These are phyloP conservation scores for Neomicropteryx cornuta DNA, from an alignment of 1,140 invertebrate genomes.

Conservation along the genomic window DNA sequence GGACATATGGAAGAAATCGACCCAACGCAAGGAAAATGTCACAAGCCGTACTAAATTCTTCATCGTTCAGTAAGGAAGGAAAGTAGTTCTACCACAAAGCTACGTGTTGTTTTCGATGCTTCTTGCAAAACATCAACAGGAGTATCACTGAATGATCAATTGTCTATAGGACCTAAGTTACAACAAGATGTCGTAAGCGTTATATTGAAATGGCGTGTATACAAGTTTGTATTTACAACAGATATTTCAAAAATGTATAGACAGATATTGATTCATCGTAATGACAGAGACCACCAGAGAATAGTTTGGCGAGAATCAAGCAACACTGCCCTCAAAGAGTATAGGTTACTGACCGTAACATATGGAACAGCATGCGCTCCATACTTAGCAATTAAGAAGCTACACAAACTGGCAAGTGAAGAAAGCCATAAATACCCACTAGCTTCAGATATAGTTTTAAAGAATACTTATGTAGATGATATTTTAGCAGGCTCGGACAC, in stretches of 20 bases:
- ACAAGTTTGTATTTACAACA: slow-evolving; percentile 16
- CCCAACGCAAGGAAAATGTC: no score
- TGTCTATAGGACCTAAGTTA: slow-evolving; percentile 20
- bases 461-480: slow-evolving; percentile 31
- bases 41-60: no score
- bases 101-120: slow-evolving; percentile 18
- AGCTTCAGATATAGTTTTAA: slow-evolving; percentile 16
- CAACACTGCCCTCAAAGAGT: slow-evolving; percentile 10
- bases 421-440: slow-evolving; percentile 17
- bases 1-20: neutral
- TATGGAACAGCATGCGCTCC: slow-evolving; percentile 23
- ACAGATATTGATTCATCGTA: slow-evolving; percentile 21
- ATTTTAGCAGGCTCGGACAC: slow-evolving; percentile 22
- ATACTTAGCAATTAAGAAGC: slow-evolving; percentile 23
- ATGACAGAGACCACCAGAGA: slow-evolving; percentile 19
- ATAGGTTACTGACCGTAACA: slow-evolving; percentile 20
- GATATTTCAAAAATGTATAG: slow-evolving; percentile 38
- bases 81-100: slow-evolving; percentile 13
- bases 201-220: slow-evolving; percentile 18
- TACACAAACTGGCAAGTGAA: slow-evolving; percentile 23
- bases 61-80: slow-evolving; percentile 20
- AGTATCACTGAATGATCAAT: slow-evolving; percentile 17
- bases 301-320: slow-evolving; percentile 23
- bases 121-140: slow-evolving; percentile 13
- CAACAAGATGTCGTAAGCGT: slow-evolving; percentile 17